Conservation (phyloP, 2,797 vertebrate species). For the Typhlichthys eigenmanni region DNA sequence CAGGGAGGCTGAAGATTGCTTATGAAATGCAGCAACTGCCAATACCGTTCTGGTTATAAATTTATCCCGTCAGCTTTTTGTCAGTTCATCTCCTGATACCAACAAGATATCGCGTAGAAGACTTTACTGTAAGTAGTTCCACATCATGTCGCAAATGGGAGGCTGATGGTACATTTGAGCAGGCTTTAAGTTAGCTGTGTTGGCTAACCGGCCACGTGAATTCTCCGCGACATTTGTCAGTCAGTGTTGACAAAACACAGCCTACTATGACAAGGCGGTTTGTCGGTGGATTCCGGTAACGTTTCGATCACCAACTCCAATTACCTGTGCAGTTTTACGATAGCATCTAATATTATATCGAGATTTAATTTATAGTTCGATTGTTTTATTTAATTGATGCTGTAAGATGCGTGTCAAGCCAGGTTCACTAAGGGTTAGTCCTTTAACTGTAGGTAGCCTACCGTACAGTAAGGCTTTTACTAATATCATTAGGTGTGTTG, state of each 20-base stretch:
- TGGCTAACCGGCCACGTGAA: slow-evolving; percentile 8
- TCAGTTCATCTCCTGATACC: slow-evolving; percentile 15
- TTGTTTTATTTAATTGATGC: background rate
- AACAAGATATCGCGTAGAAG: slow-evolving; percentile 22
- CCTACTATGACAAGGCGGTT: slow-evolving; percentile 24
- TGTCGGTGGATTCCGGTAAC: background rate
- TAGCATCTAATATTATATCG: too few relatives aligned
- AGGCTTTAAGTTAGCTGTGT: slow-evolving; percentile 17
- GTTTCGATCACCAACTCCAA: background rate
- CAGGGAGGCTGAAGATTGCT: slow-evolving; percentile 62
- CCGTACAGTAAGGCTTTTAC: slow-evolving; percentile 61
- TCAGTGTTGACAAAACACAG: slow-evolving; percentile 21
- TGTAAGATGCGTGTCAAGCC: background rate
- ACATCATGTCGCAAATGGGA: too few relatives aligned
- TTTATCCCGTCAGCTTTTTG: background rate
- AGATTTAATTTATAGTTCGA: background rate
- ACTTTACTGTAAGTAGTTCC: slow-evolving; percentile 51
- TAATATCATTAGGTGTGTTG: slow-evolving; percentile 66
- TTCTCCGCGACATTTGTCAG: background rate
- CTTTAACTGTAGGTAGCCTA: slow-evolving; percentile 52
- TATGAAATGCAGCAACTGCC: slow-evolving; percentile 5
- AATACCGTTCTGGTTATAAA: slow-evolving; percentile 8
- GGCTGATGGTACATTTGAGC: too few relatives aligned
- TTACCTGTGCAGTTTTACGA: background rate
- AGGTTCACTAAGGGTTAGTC: slow-evolving; percentile 32